A percentile compares a stretch with the other conserved stretches of the same genome.
phyloP scores from a whole-genome alignment of 2,888 invertebrate genomes.

The Limnephilus auricula region DNA sequence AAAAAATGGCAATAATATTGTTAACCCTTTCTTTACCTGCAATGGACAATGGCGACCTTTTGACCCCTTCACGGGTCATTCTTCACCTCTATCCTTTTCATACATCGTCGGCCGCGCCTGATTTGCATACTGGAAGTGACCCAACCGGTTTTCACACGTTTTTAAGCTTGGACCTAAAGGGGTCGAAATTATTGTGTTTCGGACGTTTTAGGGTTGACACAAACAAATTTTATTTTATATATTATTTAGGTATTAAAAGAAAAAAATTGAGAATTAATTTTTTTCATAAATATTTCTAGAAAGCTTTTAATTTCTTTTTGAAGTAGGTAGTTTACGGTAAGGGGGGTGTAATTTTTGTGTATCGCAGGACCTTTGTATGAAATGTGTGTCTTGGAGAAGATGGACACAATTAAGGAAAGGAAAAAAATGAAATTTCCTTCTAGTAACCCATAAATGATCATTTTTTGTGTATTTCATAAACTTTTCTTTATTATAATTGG shows the following conservation, averaged over 20 bases:
- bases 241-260: neutral
- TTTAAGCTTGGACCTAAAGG: slow-evolving; percentile 48
- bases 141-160: slow-evolving; percentile 67
- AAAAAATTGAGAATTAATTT: too few species aligned
- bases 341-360: too few species aligned
- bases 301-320: too few species aligned
- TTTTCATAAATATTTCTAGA: too few species aligned
- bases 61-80: slow-evolving; percentile 60
- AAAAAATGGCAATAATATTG: slow-evolving; percentile 52
- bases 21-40: slow-evolving; percentile 57
- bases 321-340: too few species aligned
- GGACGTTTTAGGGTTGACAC: slow-evolving; percentile 56
- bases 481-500: too few species aligned
- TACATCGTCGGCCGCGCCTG: slow-evolving; percentile 57
- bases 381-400: too few species aligned
- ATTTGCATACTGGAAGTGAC: slow-evolving; percentile 67
- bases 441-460: too few species aligned
- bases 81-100: slow-evolving; percentile 50
- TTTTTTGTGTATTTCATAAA: too few species aligned
- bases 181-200: slow-evolving; percentile 50
- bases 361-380: too few species aligned
- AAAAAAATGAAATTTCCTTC: too few species aligned
- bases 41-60: slow-evolving; percentile 65
- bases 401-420: too few species aligned
- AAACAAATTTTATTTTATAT: neutral